These are phyloP conservation scores for Andinoacara biseriatus DNA, from an alignment of 2,113 vertebrate species.

Conservation along the genomic window DNA sequence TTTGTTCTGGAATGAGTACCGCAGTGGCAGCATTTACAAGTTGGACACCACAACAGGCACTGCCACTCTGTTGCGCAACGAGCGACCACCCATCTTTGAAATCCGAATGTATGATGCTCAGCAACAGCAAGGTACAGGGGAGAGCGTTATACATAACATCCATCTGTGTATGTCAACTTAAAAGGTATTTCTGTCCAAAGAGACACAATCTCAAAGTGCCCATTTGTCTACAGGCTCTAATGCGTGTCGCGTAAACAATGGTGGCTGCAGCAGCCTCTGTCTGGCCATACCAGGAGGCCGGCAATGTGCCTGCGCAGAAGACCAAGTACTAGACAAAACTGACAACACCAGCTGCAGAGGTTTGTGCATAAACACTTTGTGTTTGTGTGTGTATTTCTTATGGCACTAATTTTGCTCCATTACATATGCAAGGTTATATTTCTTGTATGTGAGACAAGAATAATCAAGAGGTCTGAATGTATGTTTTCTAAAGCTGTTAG, in stretches of 20 bases:
- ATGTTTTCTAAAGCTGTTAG: constrained; percentile 13
- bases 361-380: constrained; percentile 44
- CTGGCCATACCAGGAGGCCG: constrained; percentile 89
- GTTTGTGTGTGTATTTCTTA: constrained; percentile 10
- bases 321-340: constrained; percentile 85
- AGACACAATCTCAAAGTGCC: background rate
- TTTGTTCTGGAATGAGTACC: constrained; percentile 98
- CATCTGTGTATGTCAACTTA: background rate
- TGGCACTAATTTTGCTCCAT: constrained; percentile 3
- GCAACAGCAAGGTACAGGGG: constrained; percentile 80
- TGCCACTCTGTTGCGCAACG: constrained; percentile 89
- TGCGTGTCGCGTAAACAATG: constrained; percentile 91
- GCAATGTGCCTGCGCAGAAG: constrained; percentile 93
- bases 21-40: constrained; percentile 95
- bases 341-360: constrained; percentile 93
- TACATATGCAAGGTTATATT: constrained; percentile 31
- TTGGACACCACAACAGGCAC: constrained; percentile 86
- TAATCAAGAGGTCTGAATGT: constrained; percentile 33
- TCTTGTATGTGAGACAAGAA: constrained; percentile 9
- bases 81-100: constrained; percentile 96
- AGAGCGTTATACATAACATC: background rate
- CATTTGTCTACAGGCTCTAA: constrained; percentile 84
- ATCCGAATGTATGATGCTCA: constrained; percentile 98
- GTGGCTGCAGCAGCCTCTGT: constrained; percentile 95
- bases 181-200: background rate